A percentile compares a stretch with the other conserved stretches of the same genome.
These are phyloP conservation scores for Catostylus mosaicus DNA, from an alignment of 30 jellyfish, hydroid and myxozoan genomes.

Conservation along the genomic window DNA sequence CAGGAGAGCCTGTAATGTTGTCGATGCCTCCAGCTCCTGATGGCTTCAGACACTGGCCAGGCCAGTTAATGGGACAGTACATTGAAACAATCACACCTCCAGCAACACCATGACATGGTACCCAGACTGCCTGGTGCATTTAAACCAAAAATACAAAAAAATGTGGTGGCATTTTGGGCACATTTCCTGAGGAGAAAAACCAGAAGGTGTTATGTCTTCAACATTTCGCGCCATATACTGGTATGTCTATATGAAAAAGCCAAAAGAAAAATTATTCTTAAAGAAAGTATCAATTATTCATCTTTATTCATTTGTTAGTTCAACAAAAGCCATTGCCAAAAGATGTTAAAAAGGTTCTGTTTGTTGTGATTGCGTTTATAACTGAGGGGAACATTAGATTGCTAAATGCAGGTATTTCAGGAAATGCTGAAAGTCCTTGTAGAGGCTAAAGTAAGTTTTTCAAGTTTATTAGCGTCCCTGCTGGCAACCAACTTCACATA, in stretches of 20 bases:
- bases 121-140: neutral
- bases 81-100: slow-evolving; percentile 68
- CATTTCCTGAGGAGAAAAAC: neutral
- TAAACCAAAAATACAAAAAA: neutral
- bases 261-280: neutral
- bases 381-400: no score
- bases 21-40: slow-evolving; percentile 40
- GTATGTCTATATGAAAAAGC: neutral
- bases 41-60: slow-evolving; percentile 43
- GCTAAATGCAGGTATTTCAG: no score
- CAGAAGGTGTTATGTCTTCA: neutral
- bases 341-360: no score
- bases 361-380: no score
- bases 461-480: no score
- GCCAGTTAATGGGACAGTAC: slow-evolving; percentile 56
- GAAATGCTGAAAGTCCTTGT: no score
- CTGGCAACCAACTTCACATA: no score
- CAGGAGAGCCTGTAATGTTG: slow-evolving; percentile 60
- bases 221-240: neutral
- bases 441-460: no score
- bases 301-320: neutral
- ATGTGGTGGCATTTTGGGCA: neutral
- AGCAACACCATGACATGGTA: slow-evolving; percentile 46
- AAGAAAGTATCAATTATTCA: neutral
- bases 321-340: slow-evolving; percentile 2